Evolutionary conservation across 2,797 vertebrate genomes (phyloP), one percentile per base, ranked within the genome.

Genomic region (Pseudochirops cupreus): DNA sequence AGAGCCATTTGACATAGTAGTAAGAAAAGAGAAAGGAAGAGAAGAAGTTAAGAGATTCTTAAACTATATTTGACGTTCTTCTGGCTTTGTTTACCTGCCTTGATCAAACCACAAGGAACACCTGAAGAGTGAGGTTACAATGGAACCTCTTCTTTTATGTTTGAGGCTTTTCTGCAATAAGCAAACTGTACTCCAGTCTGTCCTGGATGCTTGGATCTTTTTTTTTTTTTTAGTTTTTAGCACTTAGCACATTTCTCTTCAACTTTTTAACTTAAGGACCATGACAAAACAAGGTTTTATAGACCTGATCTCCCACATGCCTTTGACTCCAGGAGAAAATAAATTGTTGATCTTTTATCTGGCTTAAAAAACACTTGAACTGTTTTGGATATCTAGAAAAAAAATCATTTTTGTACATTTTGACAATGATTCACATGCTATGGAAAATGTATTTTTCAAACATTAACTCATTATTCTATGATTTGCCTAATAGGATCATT

Each of bases 111-210:
- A 46, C 39, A 82, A 39, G 74, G 56, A 6, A 54, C 55, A 59
- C 87, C 26, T 97, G 92, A 95, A 92, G 21, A 94, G 59, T 93
- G 87, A 46, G 91, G 53, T 97, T 96, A 31, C 91, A 92, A 50
- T 67, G 2, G 14, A 39, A 90, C 92, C 28, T 56, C 9, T 7
- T 89, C 50, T 94, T 95, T 52, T 89, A 59, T 94, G 18, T 95
- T 95, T 21, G 10, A 21, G 74, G 56, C 16, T 62, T 6, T 56
- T 29, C 16, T 46, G 14, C 50, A 46, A 82, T 94, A 87, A 95
- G 91, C 24, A 96, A 74, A 58, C 52, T 74, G 2, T 74, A 39
- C 16, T 74, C 39, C 12, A 31, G n/a, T 46, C 39, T 46, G 46
- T 39, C 67, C 18, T 46, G 67, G 18, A 46, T 82, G 16, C 7